Evolutionary conservation across 2,888 invertebrate species (phyloP).

Genomic region (Callosobruchus maculatus): DNA sequence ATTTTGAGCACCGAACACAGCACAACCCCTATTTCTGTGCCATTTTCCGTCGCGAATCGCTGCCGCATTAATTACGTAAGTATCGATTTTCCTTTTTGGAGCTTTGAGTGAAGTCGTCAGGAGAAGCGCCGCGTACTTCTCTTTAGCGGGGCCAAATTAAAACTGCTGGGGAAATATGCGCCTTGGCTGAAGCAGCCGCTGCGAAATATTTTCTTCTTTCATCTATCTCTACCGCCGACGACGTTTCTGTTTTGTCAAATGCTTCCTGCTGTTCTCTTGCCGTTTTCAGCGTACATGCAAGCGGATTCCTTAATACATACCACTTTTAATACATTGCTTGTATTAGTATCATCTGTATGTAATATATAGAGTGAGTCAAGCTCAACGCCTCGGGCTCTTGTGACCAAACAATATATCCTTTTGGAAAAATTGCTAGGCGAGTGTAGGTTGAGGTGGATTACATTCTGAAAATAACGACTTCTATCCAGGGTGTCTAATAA

Average conservation of each 20-base stretch:
- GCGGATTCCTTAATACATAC: too few relatives aligned
- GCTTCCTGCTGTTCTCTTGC: too few relatives aligned
- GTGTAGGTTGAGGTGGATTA: too few relatives aligned
- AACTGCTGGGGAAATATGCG: conserved; percentile 33
- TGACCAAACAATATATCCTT: too few relatives aligned
- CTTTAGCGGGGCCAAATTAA: conserved; percentile 42
- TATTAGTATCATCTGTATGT: too few relatives aligned
- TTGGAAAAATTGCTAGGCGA: too few relatives aligned
- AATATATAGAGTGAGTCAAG: too few relatives aligned
- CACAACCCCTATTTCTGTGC: background rate
- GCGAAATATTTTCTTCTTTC: conserved; percentile 40
- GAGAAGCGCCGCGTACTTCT: conserved; percentile 26
- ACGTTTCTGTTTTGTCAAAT: background rate
- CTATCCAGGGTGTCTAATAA: too few relatives aligned
- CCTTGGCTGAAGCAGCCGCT: conserved; percentile 29
- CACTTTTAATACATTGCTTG: too few relatives aligned
- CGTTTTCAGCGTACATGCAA: too few relatives aligned
- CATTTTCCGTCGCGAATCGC: background rate
- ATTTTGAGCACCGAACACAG: background rate
- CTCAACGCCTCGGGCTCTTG: too few relatives aligned
- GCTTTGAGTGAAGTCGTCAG: background rate
- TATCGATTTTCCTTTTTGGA: conserved; percentile 29
- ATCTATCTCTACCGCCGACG: conserved; percentile 31
- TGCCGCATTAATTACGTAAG: background rate
- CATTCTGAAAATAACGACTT: too few relatives aligned